Evolutionary conservation across 2,797 vertebrate genomes (phyloP).

Genomic region (Remorina albescens): DNA sequence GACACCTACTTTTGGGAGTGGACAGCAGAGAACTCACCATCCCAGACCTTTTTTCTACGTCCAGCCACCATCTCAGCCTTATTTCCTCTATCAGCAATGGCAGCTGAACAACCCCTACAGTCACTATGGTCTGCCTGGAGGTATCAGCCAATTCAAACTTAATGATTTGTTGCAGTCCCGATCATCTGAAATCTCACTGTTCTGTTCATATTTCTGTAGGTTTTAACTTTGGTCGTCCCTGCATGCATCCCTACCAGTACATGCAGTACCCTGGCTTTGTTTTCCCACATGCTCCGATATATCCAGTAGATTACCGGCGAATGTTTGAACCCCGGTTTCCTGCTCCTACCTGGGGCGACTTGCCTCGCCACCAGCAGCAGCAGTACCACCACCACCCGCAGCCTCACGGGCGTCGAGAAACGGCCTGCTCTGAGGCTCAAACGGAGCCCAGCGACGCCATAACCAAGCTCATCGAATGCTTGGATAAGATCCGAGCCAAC

Average conservation of each 20-base stretch:
- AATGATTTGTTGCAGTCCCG: background rate
- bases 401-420: constrained; percentile 66
- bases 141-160: constrained; percentile 46
- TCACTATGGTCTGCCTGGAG: constrained; percentile 78
- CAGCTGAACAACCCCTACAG: constrained; percentile 80
- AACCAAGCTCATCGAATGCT: constrained; percentile 81
- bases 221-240: constrained; percentile 80
- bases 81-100: constrained; percentile 81
- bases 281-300: constrained; percentile 75
- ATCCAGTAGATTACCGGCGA: constrained; percentile 82
- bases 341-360: constrained; percentile 62
- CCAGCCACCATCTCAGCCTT: constrained; percentile 84
- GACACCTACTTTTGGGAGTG: constrained; percentile 65
- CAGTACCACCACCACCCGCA: constrained; percentile 34
- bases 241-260: constrained; percentile 80
- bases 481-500: constrained; percentile 76
- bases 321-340: constrained; percentile 83
- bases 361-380: constrained; percentile 56
- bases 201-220: constrained; percentile 53
- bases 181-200: background rate
- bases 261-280: constrained; percentile 83
- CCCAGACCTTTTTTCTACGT: constrained; percentile 86
- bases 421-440: constrained; percentile 78
- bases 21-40: constrained; percentile 72
- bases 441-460: constrained; percentile 84